A percentile compares a stretch with the other conserved stretches of the same genome.
Evolutionary conservation across 2,888 invertebrate species (phyloP).

Genomic region (Agriopis leucophaearia): DNA sequence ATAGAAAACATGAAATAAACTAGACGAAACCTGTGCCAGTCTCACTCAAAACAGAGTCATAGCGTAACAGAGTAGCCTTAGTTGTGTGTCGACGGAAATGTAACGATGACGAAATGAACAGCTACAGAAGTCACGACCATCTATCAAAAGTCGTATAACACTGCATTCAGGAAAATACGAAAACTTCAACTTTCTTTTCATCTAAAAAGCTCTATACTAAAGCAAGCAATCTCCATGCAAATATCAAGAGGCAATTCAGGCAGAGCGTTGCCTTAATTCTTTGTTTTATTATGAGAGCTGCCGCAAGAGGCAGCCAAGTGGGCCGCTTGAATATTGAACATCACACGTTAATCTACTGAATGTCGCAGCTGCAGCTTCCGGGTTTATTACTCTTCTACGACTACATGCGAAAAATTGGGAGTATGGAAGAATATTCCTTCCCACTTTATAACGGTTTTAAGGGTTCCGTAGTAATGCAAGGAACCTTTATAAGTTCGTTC

Average conservation of each 20-base stretch:
- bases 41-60: too few species aligned
- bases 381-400: conserved; percentile 1
- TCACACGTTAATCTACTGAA: conserved; percentile 20
- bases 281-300: conserved; percentile 25
- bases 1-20: too few species aligned
- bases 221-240: conserved; percentile 29
- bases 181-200: neutral
- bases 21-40: too few species aligned
- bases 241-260: conserved; percentile 24
- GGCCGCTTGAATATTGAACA: conserved; percentile 21
- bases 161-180: too few species aligned
- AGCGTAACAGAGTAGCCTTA: too few species aligned
- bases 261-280: conserved; percentile 15
- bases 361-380: conserved; percentile 20
- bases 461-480: neutral
- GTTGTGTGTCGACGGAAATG: too few species aligned
- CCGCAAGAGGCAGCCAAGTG: conserved; percentile 16
- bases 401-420: conserved; percentile 9
- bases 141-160: neutral
- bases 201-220: conserved; percentile 5
- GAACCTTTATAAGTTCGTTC: too few species aligned
- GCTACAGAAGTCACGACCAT: neutral
- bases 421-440: neutral
- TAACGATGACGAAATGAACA: neutral
- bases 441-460: neutral